Conservation (phyloP, 92 coral and sea anemone species). For the Paramuricea clavata region DNA sequence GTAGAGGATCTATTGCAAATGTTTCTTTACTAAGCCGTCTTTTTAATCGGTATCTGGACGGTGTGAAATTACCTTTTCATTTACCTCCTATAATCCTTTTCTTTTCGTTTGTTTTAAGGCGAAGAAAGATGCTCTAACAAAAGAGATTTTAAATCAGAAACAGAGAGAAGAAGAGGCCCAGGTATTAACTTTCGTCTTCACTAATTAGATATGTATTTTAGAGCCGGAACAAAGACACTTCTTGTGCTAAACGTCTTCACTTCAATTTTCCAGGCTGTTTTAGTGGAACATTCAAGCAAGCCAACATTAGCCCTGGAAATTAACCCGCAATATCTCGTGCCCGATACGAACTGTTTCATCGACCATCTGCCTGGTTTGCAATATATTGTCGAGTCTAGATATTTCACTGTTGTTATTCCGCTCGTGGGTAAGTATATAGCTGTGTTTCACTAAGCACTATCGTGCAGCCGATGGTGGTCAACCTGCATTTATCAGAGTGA, state of each 20-base stretch:
- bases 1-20: no score
- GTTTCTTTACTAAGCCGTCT: background rate
- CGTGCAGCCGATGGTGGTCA: no score
- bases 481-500: no score
- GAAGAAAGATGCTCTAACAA: conserved; percentile 87
- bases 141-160: conserved; percentile 77
- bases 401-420: conserved; percentile 89
- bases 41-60: no score
- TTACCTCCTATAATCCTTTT: background rate
- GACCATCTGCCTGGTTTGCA: conserved; percentile 84
- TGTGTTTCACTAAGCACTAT: no score
- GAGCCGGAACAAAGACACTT: no score
- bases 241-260: no score
- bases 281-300: conserved; percentile 81
- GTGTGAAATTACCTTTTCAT: background rate
- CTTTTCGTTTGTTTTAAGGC: conserved; percentile 67
- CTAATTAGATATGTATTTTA: no score
- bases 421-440: conserved; percentile 80
- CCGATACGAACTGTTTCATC: conserved; percentile 97
- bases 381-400: conserved; percentile 82
- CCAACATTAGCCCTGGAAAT: conserved; percentile 91
- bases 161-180: conserved; percentile 88
- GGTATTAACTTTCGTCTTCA: no score
- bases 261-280: conserved; percentile 78
- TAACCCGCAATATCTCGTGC: conserved; percentile 87